These are phyloP conservation scores for Syngnathus floridae DNA, from an alignment of 2,113 vertebrate species.

Conservation along the genomic window DNA sequence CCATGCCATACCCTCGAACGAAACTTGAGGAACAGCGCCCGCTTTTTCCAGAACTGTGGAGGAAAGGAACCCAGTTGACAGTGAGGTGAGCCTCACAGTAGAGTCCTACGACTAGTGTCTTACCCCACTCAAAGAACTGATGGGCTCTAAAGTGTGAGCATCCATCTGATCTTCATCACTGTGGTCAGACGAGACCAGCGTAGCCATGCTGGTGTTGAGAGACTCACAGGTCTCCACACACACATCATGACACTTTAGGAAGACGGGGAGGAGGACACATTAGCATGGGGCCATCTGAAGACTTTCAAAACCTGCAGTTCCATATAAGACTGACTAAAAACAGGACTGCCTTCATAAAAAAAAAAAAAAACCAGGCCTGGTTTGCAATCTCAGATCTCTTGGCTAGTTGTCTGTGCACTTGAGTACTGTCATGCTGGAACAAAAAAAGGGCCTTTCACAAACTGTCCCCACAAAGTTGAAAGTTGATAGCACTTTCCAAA, in stretches of 20 bases:
- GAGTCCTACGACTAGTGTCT: slow-evolving; percentile 27
- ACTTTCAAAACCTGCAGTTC: neutral
- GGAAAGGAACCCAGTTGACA: slow-evolving; percentile 56
- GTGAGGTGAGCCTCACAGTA: slow-evolving; percentile 28
- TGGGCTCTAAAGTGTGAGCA: slow-evolving; percentile 39
- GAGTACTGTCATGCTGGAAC: neutral
- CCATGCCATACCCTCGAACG: slow-evolving; percentile 73
- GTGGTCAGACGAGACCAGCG: slow-evolving; percentile 45
- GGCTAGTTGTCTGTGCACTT: neutral
- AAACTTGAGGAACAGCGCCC: slow-evolving; percentile 71
- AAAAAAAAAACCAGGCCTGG: too few relatives aligned
- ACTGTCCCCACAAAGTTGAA: neutral
- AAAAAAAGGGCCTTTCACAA: neutral
- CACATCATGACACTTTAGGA: slow-evolving; percentile 40
- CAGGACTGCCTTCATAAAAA: neutral
- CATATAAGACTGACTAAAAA: neutral
- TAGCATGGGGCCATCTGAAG: neutral
- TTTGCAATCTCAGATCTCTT: neutral
- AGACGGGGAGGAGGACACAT: slow-evolving; percentile 26
- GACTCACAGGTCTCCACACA: slow-evolving; percentile 57
- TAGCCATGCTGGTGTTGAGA: slow-evolving; percentile 50
- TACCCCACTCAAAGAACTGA: slow-evolving; percentile 58
- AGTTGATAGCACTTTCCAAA: too few relatives aligned
- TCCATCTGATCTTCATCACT: slow-evolving; percentile 41
- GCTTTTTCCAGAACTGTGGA: slow-evolving; percentile 71